Conservation (phyloP, 2,113 vertebrate genomes). For the Austrofundulus limnaeus region DNA sequence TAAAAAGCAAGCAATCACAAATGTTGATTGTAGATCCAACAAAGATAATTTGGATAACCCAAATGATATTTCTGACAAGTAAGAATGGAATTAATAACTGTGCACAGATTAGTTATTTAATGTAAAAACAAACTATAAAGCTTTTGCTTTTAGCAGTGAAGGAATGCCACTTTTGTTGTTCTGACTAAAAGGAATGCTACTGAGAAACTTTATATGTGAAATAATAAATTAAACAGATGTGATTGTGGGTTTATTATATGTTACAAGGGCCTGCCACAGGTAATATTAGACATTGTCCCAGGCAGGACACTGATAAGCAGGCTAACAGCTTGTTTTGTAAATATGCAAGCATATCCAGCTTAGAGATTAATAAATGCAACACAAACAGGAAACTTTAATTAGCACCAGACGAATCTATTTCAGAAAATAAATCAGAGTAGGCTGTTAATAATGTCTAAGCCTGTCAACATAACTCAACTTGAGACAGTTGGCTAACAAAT, state of each 20-base stretch:
- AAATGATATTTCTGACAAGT: too few relatives aligned
- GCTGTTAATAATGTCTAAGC: background rate
- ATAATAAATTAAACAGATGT: too few relatives aligned
- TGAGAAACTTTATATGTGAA: too few relatives aligned
- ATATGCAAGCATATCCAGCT: constrained; percentile 40
- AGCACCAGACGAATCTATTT: accelerated
- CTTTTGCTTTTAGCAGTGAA: too few relatives aligned
- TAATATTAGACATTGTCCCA: background rate
- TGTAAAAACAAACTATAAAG: too few relatives aligned
- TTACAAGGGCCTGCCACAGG: background rate
- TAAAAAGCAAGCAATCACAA: too few relatives aligned
- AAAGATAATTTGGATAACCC: too few relatives aligned
- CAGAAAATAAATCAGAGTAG: accelerated
- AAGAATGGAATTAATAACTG: too few relatives aligned
- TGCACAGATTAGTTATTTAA: too few relatives aligned
- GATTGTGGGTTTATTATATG: background rate
- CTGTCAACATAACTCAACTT: constrained; percentile 31
- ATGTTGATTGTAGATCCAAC: too few relatives aligned
- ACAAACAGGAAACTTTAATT: background rate
- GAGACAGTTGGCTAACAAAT: constrained; percentile 22
- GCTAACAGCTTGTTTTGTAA: constrained; percentile 55
- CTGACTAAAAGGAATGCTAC: too few relatives aligned
- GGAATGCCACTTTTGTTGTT: too few relatives aligned
- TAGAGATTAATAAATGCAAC: constrained; percentile 30
- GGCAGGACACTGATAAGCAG: constrained; percentile 26